Conservation (phyloP, 2,113 vertebrate species). For the Passer domesticus region DNA sequence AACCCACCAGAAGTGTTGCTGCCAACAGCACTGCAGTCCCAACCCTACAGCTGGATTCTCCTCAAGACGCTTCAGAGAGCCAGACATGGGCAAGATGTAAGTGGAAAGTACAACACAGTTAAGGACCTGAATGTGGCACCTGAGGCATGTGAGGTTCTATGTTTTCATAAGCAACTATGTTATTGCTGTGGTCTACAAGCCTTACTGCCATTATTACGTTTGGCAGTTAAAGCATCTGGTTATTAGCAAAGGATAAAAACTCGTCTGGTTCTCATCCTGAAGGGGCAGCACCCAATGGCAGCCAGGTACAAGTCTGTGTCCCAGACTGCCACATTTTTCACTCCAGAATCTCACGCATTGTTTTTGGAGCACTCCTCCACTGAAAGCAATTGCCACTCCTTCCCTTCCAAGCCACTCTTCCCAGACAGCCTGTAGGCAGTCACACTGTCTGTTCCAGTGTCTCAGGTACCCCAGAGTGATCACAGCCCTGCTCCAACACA, state of each 20-base stretch:
- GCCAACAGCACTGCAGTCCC: background rate
- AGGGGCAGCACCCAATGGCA: background rate
- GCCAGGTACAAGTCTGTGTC: background rate
- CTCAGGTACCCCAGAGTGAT: background rate
- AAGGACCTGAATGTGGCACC: background rate
- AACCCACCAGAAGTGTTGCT: background rate
- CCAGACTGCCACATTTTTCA: background rate
- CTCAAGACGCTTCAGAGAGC: background rate
- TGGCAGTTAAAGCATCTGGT: background rate
- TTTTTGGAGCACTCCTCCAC: background rate
- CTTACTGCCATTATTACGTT: background rate
- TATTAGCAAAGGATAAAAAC: background rate
- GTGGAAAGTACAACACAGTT: background rate
- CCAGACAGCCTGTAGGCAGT: background rate
- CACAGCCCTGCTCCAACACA: background rate
- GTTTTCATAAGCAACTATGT: slow-evolving; percentile 10
- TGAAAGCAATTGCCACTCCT: background rate
- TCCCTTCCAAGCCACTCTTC: background rate
- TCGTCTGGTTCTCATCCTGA: background rate
- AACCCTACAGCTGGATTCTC: background rate
- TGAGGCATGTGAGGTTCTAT: background rate
- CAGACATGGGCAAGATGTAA: background rate
- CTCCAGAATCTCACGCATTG: background rate
- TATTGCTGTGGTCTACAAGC: background rate
- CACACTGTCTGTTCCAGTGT: rapidly evolving